Conservation (phyloP, 2,888 invertebrate species). For the Phragmatobia fuliginosa region DNA sequence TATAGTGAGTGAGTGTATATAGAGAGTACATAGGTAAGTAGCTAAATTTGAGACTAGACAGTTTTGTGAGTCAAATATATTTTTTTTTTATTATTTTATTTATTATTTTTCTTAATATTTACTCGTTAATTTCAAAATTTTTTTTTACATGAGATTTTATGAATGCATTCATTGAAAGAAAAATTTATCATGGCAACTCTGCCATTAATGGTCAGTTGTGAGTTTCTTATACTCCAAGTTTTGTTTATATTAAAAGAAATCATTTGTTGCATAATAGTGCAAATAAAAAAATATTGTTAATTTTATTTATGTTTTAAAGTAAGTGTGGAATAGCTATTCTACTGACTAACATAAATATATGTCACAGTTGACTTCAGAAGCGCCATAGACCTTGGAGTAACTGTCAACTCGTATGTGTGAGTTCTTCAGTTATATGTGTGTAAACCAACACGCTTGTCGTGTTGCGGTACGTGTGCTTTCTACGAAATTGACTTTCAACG, state of each 20-base stretch:
- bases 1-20: no score
- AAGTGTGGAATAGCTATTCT: neutral
- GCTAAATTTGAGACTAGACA: no score
- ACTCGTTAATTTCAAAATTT: no score
- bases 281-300: neutral
- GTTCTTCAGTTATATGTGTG: conserved; percentile 75
- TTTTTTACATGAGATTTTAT: no score
- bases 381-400: conserved; percentile 26
- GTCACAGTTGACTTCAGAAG: conserved; percentile 6
- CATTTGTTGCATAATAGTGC: neutral
- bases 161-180: neutral
- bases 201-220: neutral
- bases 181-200: neutral
- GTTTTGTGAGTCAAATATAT: no score
- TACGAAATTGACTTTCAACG: conserved; percentile 84
- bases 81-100: no score
- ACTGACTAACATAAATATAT: neutral
- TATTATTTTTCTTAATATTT: no score
- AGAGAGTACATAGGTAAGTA: no score
- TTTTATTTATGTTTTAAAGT: neutral
- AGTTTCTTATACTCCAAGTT: neutral
- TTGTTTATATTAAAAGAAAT: neutral
- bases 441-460: conserved; percentile 81
- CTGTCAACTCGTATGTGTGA: conserved; percentile 54
- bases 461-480: conserved; percentile 83